These are phyloP conservation scores for Mythimna albipuncta DNA, from an alignment of 2,888 invertebrate species.

Conservation along the genomic window DNA sequence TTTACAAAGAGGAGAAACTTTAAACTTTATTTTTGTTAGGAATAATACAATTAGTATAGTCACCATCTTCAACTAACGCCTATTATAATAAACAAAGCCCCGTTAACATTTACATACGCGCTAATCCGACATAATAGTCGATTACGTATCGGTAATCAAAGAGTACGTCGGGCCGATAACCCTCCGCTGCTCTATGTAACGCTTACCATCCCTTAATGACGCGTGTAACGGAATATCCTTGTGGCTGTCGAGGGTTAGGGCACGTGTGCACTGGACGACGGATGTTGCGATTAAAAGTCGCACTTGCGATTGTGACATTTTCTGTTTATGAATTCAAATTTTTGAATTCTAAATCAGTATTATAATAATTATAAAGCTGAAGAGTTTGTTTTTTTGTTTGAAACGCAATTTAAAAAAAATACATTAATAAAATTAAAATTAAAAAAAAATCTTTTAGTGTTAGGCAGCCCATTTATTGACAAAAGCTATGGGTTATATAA, in stretches of 20 bases:
- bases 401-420: too few species aligned
- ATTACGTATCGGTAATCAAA: conserved; percentile 65
- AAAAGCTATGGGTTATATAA: too few species aligned
- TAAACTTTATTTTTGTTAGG: neutral
- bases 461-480: too few species aligned
- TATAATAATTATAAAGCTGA: too few species aligned
- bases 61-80: neutral
- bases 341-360: too few species aligned
- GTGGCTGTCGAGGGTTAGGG: conserved; percentile 38
- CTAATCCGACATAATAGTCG: conserved; percentile 47
- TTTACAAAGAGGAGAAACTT: too few species aligned
- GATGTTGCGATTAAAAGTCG: conserved; percentile 32
- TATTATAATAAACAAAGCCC: conserved; percentile 31
- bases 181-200: conserved; percentile 50
- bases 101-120: conserved; percentile 1
- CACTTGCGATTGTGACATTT: neutral
- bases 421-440: too few species aligned
- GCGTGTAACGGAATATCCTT: conserved; percentile 67
- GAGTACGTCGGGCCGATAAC: conserved; percentile 56
- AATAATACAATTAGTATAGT: neutral
- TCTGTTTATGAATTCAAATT: too few species aligned
- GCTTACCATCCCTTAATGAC: conserved; percentile 63
- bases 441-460: too few species aligned
- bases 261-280: conserved; percentile 12
- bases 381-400: too few species aligned